A percentile compares a stretch with the other conserved stretches of the same genome.
Conservation (phyloP, 92 coral and sea anemone species). For the Bergia puertoricense region DNA sequence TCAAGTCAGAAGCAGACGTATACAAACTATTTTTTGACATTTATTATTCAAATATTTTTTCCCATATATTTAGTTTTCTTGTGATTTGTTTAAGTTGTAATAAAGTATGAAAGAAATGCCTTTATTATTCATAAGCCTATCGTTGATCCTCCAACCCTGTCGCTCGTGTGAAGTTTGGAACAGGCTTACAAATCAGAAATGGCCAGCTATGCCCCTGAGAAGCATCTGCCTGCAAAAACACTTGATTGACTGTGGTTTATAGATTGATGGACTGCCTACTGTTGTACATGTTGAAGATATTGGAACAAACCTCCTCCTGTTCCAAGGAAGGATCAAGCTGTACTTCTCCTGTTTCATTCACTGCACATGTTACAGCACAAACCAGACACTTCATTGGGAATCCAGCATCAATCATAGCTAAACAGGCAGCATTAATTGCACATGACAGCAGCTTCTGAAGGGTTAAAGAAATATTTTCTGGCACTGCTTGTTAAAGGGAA, state of each 20-base stretch:
- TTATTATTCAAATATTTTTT: no score
- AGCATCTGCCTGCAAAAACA: neutral
- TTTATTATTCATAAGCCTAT: no score
- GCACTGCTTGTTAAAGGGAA: neutral
- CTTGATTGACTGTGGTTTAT: neutral
- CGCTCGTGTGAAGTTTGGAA: no score
- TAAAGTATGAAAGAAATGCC: no score
- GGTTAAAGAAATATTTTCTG: constrained; percentile 1
- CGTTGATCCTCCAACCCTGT: no score
- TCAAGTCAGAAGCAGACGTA: neutral
- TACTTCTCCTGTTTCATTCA: constrained; percentile 63
- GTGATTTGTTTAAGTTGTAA: no score
- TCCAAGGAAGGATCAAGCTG: constrained; percentile 81
- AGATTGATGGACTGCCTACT: neutral
- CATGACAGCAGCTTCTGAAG: constrained; percentile 77
- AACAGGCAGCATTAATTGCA: constrained; percentile 91
- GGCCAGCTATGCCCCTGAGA: no score
- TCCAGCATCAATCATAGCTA: constrained; percentile 97
- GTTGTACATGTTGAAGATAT: neutral
- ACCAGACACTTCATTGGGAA: constrained; percentile 89
- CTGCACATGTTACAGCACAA: constrained; percentile 80
- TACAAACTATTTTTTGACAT: no score
- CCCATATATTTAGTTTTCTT: no score
- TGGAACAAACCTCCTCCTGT: constrained; percentile 76
- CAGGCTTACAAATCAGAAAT: no score